Conservation (phyloP, 2,888 invertebrate species). For the Globia sparganii region DNA sequence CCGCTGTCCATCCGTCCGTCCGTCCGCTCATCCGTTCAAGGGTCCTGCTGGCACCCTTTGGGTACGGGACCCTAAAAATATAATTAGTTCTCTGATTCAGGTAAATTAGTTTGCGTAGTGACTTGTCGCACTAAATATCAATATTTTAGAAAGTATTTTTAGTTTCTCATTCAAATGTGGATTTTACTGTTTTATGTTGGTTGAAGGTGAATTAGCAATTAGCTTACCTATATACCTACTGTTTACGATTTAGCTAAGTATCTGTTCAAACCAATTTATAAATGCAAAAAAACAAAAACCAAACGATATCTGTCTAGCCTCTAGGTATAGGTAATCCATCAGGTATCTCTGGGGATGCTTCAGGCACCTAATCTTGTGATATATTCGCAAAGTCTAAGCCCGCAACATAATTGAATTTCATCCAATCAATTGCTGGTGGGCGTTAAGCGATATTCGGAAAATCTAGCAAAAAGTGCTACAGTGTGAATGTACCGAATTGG, state of each 20-base stretch:
- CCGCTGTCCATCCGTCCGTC: too few species aligned
- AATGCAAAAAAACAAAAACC: conserved; percentile 16
- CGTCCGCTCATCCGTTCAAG: too few species aligned
- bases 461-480: conserved; percentile 44
- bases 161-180: background rate
- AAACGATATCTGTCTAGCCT: background rate
- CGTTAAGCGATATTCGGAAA: conserved; percentile 32
- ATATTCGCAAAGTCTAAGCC: conserved; percentile 22
- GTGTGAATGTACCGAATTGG: conserved; percentile 46
- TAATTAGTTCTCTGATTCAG: background rate
- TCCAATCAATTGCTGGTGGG: conserved; percentile 64
- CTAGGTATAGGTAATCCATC: conserved; percentile 30
- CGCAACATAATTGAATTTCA: conserved; percentile 65
- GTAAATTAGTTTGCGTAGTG: background rate
- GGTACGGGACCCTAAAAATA: background rate
- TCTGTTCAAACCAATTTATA: background rate
- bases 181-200: background rate
- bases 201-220: background rate
- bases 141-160: background rate
- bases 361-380: conserved; percentile 40
- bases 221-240: background rate
- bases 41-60: too few species aligned
- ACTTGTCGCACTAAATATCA: background rate
- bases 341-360: conserved; percentile 15
- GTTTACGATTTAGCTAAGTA: background rate